These are phyloP conservation scores for Strigamia transsilvanica DNA, from an alignment of 2,888 invertebrate species.

Conservation along the genomic window DNA sequence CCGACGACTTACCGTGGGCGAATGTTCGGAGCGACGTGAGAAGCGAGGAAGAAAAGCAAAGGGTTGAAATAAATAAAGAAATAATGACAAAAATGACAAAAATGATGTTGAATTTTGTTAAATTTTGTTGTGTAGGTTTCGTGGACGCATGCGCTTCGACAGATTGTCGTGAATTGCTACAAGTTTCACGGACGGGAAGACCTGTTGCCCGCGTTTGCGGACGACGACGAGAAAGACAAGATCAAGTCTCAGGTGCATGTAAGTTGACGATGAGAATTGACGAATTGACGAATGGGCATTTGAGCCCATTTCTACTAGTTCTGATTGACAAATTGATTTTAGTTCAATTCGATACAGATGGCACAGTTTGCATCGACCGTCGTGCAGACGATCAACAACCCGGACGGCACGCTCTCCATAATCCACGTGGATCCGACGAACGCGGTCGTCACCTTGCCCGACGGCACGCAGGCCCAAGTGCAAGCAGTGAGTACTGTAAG, in stretches of 20 bases:
- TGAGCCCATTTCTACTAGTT: no score
- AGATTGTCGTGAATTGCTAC: constrained; percentile 97
- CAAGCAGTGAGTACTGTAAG: constrained; percentile 53
- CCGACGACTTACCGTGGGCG: constrained; percentile 96
- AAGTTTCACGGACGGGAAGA: constrained; percentile 97
- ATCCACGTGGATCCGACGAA: constrained; percentile 94
- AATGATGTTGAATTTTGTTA: no score
- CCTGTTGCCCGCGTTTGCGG: constrained; percentile 90
- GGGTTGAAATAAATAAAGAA: constrained; percentile 72
- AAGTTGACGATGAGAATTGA: neutral
- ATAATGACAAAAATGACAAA: no score
- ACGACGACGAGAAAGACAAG: constrained; percentile 76
- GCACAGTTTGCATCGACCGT: constrained; percentile 85
- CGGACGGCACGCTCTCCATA: constrained; percentile 94
- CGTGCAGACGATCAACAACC: constrained; percentile 94
- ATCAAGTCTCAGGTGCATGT: constrained; percentile 74
- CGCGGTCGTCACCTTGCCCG: constrained; percentile 92
- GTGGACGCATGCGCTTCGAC: constrained; percentile 95
- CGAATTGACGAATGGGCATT: neutral
- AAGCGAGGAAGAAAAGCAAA: constrained; percentile 95
- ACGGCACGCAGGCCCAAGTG: constrained; percentile 95
- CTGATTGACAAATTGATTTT: neutral
- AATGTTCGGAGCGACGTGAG: constrained; percentile 97
- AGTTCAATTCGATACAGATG: constrained; percentile 17
- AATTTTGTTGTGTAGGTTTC: constrained; percentile 75